Base-by-base conservation (phyloP, 2,113 vertebrate genomes). In the Pygoscelis adeliae region DNA sequence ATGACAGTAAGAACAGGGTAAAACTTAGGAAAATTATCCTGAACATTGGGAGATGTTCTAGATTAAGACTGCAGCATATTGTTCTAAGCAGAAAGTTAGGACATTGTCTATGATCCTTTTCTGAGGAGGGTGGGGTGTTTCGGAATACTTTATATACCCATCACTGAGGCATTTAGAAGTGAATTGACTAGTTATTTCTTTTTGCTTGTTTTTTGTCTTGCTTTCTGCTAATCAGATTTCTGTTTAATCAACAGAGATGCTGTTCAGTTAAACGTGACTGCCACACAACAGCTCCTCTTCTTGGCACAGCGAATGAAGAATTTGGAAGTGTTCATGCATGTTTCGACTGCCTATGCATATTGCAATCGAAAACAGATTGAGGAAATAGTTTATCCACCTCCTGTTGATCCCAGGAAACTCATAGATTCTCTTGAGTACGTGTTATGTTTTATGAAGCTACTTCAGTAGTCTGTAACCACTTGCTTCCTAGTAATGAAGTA, bases 261-360 rank as follows among this genome's bases (percentile, higher is more conserved):
- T 19, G 98, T 99, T 98, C 99, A 99, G 97, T 98, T 99, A 96
- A 99, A 99, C 19, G 99, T 99, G 76, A 98, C 99, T 93, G 99
- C 99, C 92, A 99, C 99, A 6, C 99, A 98, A 81, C 98, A 99
- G 96, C 98, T 99, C 95, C 87, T 99, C 83, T 95, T 98, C 11
- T 97, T 99, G 95, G 99, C 99, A 49, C 99, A 98, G 89, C 98
- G 65, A 61, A 99, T 99, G 98, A 99, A 99, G 97, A 98, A 99
- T 67, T 98, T 99, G 94, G 99, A 99, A 96, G 98, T 99, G 70
- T 99, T 99, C 95, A 96, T 99, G 93, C 99, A 99, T 17, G 94
- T 99, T 81, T 99, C 99, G n/a, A 99, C 99, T 7, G 99, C 99
- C 23, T 99, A 99, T 40, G 99, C 99, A n/a, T 99, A 99, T 85